A percentile compares a stretch with the other conserved stretches of the same genome.
These are phyloP conservation scores for Acestrorhynchus altus DNA, from an alignment of 2,797 vertebrate species.

Conservation along the genomic window DNA sequence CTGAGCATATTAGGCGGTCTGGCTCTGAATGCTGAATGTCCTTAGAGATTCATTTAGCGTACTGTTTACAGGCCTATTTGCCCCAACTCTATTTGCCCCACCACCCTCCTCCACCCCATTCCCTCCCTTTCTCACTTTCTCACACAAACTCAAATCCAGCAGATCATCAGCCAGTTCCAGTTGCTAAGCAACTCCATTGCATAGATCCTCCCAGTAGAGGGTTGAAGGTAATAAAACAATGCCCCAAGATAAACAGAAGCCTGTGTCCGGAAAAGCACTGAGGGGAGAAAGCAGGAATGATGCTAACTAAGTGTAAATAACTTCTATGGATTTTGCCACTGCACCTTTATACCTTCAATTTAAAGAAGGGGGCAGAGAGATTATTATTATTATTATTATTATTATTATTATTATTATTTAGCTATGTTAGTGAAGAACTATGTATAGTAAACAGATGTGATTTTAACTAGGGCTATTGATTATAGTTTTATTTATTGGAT, in stretches of 20 bases:
- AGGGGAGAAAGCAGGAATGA: constrained; percentile 45
- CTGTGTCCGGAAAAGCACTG: constrained; percentile 64
- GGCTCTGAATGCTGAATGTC: too few species aligned
- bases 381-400: constrained; percentile 37
- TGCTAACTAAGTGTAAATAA: constrained; percentile 62
- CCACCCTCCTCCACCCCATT: neutral
- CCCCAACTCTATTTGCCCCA: neutral
- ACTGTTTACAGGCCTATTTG: neutral
- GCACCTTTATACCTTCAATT: constrained; percentile 38
- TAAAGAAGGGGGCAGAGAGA: constrained; percentile 6
- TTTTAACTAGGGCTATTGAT: constrained; percentile 19
- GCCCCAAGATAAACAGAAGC: constrained; percentile 81
- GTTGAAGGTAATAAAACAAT: constrained; percentile 86
- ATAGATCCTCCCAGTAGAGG: constrained; percentile 78
- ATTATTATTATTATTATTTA: constrained; percentile 34
- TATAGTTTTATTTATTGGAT: neutral
- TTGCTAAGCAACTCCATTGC: constrained; percentile 83
- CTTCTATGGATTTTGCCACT: constrained; percentile 44
- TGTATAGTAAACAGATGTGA: constrained; percentile 29
- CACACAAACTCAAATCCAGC: constrained; percentile 69
- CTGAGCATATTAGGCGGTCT: too few species aligned
- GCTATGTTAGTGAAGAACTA: constrained; percentile 4
- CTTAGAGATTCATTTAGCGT: too few species aligned
- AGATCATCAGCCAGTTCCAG: constrained; percentile 75
- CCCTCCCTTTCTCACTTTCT: constrained; percentile 32